Conservation (phyloP, 2,113 vertebrate species). For the Calidris pugnax region DNA sequence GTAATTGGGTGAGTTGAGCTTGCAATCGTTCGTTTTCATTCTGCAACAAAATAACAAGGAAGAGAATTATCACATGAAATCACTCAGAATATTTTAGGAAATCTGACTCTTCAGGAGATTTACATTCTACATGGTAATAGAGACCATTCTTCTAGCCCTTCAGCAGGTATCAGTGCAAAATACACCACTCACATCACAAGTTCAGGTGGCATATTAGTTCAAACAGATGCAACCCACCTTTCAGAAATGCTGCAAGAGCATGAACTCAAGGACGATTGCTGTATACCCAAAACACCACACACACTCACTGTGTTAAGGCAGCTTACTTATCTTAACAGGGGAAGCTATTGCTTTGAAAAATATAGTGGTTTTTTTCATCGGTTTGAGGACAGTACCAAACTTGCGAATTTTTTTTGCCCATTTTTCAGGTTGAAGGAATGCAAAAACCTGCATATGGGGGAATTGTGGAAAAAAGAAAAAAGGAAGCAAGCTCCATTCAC, state of each 20-base stretch:
- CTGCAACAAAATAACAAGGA: slow-evolving; percentile 59
- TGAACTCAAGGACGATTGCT: background rate
- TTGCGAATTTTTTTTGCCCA: background rate
- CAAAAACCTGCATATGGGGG: background rate
- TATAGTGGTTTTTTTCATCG: background rate
- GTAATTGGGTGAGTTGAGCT: slow-evolving; percentile 75
- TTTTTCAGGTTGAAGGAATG: background rate
- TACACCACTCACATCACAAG: background rate
- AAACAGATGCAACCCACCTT: background rate
- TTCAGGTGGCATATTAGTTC: background rate
- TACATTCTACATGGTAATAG: background rate
- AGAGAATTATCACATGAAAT: background rate
- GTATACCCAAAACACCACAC: background rate
- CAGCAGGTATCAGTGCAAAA: background rate
- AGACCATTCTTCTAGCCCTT: background rate
- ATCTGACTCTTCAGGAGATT: background rate
- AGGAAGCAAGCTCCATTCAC: slow-evolving; percentile 53
- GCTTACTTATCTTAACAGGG: slow-evolving; percentile 6
- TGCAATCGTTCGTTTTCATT: slow-evolving; percentile 86
- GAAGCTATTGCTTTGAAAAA: background rate
- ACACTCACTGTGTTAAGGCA: slow-evolving; percentile 24
- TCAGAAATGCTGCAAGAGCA: background rate
- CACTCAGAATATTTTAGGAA: background rate
- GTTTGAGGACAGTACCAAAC: background rate
- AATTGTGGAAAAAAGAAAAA: background rate